Conservation (phyloP, 1,140 invertebrate genomes). For the Arctopsyche grandis region DNA sequence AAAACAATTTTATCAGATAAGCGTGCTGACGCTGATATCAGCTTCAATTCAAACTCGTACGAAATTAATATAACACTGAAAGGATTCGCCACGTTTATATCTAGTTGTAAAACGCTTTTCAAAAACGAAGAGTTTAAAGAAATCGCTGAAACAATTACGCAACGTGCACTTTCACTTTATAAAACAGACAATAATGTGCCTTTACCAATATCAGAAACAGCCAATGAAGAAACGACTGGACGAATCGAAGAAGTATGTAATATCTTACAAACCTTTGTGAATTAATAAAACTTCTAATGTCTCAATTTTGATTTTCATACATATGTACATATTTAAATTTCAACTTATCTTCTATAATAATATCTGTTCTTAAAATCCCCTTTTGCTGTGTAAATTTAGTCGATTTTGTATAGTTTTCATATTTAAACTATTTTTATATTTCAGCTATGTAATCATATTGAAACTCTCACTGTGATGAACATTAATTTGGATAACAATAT, state of each 20-base stretch:
- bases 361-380: no score
- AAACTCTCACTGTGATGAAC: slow-evolving; percentile 46
- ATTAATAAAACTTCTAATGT: neutral
- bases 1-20: slow-evolving; percentile 31
- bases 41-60: neutral
- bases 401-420: neutral
- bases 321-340: no score
- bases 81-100: slow-evolving; percentile 44
- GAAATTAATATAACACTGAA: slow-evolving; percentile 42
- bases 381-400: no score
- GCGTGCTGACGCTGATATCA: neutral
- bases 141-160: slow-evolving; percentile 38
- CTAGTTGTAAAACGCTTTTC: slow-evolving; percentile 34
- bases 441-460: slow-evolving; percentile 48
- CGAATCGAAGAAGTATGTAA: slow-evolving; percentile 41
- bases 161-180: slow-evolving; percentile 38
- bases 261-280: neutral
- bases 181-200: neutral
- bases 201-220: neutral
- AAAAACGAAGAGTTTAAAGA: slow-evolving; percentile 27
- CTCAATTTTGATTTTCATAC: no score
- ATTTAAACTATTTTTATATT: slow-evolving; percentile 20
- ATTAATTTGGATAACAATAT: slow-evolving; percentile 27
- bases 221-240: slow-evolving; percentile 34
- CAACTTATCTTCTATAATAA: no score